Percentiles rank a stretch among this genome's conserved stretches.
phyloP scores from a whole-genome alignment of 2,888 invertebrate genomes.

The Beris chalybata region DNA sequence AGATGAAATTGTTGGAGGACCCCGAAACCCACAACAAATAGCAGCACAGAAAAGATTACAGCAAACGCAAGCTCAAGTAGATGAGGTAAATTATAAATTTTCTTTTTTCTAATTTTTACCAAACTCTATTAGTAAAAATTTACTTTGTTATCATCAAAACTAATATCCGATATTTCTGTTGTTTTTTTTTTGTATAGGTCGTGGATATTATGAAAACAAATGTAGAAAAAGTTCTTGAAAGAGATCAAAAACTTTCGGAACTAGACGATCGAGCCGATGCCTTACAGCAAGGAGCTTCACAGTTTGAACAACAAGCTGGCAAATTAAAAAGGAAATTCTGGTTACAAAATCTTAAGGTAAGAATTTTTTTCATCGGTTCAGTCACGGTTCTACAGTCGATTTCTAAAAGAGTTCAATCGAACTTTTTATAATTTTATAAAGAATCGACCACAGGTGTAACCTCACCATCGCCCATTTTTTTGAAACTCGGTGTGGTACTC shows the following conservation, averaged over 20 bases:
- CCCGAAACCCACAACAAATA: constrained; percentile 80
- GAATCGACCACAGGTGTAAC: no score
- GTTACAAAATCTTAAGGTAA: constrained; percentile 93
- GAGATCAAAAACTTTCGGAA: constrained; percentile 94
- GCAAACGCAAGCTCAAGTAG: constrained; percentile 84
- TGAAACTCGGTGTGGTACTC: no score
- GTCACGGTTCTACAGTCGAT: no score
- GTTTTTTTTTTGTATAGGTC: constrained; percentile 59
- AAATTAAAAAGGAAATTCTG: constrained; percentile 96
- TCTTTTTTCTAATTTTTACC: neutral
- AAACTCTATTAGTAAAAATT: neutral
- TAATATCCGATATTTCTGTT: neutral
- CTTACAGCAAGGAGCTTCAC: constrained; percentile 89
- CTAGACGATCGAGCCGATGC: constrained; percentile 95
- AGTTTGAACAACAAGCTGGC: constrained; percentile 96
- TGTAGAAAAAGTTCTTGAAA: constrained; percentile 93
- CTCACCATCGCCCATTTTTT: no score
- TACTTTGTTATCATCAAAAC: neutral
- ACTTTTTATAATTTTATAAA: no score
- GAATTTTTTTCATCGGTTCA: neutral
- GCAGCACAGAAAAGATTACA: constrained; percentile 81
- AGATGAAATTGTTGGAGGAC: constrained; percentile 84
- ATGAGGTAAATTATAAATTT: constrained; percentile 60
- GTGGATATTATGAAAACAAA: constrained; percentile 95
- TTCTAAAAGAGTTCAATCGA: no score